Evolutionary conservation across 2,888 invertebrate species (phyloP).

Genomic region (Matsumyia berberina): DNA sequence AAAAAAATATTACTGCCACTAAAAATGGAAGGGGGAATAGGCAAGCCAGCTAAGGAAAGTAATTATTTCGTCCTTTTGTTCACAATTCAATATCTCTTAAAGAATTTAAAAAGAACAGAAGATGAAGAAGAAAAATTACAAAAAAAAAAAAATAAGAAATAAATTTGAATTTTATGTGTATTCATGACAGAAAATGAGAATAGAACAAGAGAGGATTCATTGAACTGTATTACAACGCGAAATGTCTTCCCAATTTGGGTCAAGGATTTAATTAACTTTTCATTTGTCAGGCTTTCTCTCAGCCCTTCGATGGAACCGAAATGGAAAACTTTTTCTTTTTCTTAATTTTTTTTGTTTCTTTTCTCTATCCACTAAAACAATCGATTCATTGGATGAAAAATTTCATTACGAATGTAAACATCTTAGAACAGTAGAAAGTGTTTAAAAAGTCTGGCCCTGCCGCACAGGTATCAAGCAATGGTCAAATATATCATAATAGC

Average conservation of each 20-base stretch:
- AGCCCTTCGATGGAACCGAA: slow-evolving; percentile 51
- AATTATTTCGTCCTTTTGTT: slow-evolving; percentile 75
- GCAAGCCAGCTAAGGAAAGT: slow-evolving; percentile 61
- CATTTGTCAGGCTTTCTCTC: slow-evolving; percentile 56
- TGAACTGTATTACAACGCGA: slow-evolving; percentile 69
- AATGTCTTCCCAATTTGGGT: slow-evolving; percentile 70
- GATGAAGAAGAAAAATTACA: slow-evolving; percentile 30
- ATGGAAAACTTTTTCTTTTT: slow-evolving; percentile 53
- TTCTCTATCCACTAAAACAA: slow-evolving; percentile 5
- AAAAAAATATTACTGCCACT: slow-evolving; percentile 27
- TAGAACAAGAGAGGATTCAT: slow-evolving; percentile 37
- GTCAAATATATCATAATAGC: too few species aligned
- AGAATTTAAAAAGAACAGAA: slow-evolving; percentile 53
- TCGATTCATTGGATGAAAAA: too few species aligned
- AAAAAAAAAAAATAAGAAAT: slow-evolving; percentile 33
- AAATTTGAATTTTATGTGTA: slow-evolving; percentile 31
- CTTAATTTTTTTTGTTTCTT: slow-evolving; percentile 12
- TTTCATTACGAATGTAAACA: too few species aligned
- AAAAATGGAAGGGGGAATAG: slow-evolving; percentile 12
- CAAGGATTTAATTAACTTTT: slow-evolving; percentile 76
- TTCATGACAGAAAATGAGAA: slow-evolving; percentile 14
- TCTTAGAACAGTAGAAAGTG: too few species aligned
- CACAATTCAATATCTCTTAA: slow-evolving; percentile 62
- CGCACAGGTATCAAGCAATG: too few species aligned
- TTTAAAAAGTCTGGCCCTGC: too few species aligned